Evolutionary conservation across 2,888 invertebrate genomes (phyloP).

Genomic region (Bruchidius siliquastri): DNA sequence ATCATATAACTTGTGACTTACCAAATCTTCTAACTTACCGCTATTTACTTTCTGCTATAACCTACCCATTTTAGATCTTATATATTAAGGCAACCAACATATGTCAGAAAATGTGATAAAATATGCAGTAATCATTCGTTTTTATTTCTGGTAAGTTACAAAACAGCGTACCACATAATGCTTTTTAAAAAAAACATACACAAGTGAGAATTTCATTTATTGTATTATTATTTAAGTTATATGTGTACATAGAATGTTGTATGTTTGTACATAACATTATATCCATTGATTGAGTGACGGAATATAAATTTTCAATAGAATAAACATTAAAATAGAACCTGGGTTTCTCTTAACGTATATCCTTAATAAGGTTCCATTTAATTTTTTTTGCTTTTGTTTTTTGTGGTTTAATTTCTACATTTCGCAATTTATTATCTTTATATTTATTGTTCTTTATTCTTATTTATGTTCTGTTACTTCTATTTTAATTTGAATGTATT

Average conservation of each 20-base stretch:
- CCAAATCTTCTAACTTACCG: background rate
- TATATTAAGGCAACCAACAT: background rate
- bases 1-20: background rate
- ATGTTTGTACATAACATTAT: conserved; percentile 51
- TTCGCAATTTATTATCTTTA: background rate
- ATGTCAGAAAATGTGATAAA: background rate
- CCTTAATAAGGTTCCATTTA: conserved; percentile 3
- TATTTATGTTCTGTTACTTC: background rate
- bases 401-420: background rate
- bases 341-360: conserved; percentile 20
- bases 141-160: background rate
- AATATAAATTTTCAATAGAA: conserved; percentile 49
- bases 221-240: conserved; percentile 35
- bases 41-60: background rate
- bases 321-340: conserved; percentile 36
- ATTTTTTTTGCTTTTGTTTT: background rate
- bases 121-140: background rate
- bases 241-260: conserved; percentile 49
- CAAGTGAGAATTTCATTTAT: conserved; percentile 27
- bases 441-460: background rate
- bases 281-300: conserved; percentile 46
- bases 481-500: too few species aligned
- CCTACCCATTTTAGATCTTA: background rate
- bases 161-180: conserved; percentile 17
- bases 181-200: conserved; percentile 29